Evolutionary conservation across 2,797 vertebrate species (phyloP).

Genomic region (Notolabrus celidotus): DNA sequence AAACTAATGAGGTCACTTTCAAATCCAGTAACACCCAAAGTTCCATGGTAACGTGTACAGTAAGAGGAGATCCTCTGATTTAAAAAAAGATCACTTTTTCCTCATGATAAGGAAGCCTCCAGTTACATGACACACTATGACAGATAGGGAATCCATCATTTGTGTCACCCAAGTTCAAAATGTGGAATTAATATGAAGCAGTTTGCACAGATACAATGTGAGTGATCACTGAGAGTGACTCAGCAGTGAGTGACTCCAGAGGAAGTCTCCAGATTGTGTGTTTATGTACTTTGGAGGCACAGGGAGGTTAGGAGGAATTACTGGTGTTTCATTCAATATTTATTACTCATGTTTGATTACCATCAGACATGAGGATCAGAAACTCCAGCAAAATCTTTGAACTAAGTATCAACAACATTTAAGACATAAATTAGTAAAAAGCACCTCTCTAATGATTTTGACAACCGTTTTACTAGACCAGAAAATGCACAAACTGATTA

Average conservation of each 20-base stretch:
- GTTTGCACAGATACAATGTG: not conserved
- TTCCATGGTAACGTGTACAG: not conserved
- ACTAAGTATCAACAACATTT: conserved; percentile 76
- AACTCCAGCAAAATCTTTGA: conserved; percentile 59
- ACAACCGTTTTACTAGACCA: conserved; percentile 60
- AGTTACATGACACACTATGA: conserved; percentile 10
- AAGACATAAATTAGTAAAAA: conserved; percentile 76
- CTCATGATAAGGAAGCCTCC: not conserved
- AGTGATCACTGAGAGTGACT: not conserved
- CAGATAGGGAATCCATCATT: conserved; percentile 15
- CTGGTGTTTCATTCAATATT: conserved; percentile 15
- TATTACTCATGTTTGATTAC: conserved; percentile 45
- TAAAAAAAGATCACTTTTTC: not conserved
- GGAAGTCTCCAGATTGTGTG: not conserved
- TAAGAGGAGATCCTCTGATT: conserved; percentile 8
- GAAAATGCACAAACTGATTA: conserved; percentile 58
- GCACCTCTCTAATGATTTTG: conserved; percentile 54
- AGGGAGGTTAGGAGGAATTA: conserved; percentile 10
- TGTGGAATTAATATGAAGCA: not conserved
- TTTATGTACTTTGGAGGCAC: conserved; percentile 17
- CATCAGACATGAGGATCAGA: conserved; percentile 42
- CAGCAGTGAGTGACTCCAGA: conserved; percentile 1
- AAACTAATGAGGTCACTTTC: conserved; percentile 3
- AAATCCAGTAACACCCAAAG: conserved; percentile 24
- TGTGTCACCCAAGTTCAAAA: conserved; percentile 2